phyloP scores from a whole-genome alignment of 1,140 invertebrate species.

The Anagrus nilaparvatae region DNA sequence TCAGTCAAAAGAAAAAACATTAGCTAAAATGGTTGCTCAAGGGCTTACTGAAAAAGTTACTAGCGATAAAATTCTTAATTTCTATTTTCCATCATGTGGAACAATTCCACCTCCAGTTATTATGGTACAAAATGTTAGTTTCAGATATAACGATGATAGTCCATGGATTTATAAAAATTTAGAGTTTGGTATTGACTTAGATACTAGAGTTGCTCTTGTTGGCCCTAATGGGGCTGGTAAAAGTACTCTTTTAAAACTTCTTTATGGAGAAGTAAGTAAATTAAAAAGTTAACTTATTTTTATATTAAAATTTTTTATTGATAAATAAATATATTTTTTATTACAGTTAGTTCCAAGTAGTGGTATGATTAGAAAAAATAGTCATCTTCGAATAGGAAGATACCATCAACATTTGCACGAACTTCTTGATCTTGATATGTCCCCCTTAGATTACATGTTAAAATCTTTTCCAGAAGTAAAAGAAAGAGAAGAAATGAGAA shows the following conservation, averaged over 20 bases:
- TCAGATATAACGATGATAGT: constrained; percentile 77
- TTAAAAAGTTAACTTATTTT: neutral
- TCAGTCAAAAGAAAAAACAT: constrained; percentile 97
- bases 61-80: constrained; percentile 81
- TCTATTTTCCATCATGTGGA: constrained; percentile 96
- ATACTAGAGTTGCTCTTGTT: constrained; percentile 94
- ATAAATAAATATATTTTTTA: constrained; percentile 10
- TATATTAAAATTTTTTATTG: neutral
- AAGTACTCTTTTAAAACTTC: constrained; percentile 90
- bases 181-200: constrained; percentile 98
- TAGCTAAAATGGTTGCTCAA: constrained; percentile 98
- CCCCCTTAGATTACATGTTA: constrained; percentile 98
- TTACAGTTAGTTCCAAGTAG: constrained; percentile 79
- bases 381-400: constrained; percentile 91
- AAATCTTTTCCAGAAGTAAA: constrained; percentile 93
- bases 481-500: constrained; percentile 97
- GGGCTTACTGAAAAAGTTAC: constrained; percentile 92
- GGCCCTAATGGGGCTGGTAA: constrained; percentile 99
- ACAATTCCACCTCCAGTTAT: constrained; percentile 97
- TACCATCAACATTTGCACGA: constrained; percentile 99
- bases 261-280: constrained; percentile 79
- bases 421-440: constrained; percentile 86
- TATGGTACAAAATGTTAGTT: constrained; percentile 96
- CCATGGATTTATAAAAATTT: constrained; percentile 95
- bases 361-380: constrained; percentile 96